Evolutionary conservation across 64 coral and sea anemone species (phyloP), one percentile per base, ranked within the genome.

Genomic region (Montipora capricornis): DNA sequence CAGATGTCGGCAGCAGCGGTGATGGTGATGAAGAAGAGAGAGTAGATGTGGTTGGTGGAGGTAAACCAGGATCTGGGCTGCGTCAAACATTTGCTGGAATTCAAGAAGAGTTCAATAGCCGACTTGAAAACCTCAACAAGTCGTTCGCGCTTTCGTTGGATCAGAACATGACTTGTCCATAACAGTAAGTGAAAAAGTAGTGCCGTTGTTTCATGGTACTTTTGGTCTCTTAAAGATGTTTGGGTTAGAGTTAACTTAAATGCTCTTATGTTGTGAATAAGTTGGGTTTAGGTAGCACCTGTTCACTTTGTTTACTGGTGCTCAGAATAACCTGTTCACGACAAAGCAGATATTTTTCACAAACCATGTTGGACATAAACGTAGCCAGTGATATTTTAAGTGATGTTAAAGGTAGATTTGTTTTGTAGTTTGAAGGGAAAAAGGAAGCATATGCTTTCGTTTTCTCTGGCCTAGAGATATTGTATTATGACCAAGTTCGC

Each of bases 81-180:
- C 90, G 69, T 0, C 80, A 94, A 67, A 98, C 89, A 5, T 88
- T 98, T 5, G 94, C 82, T 1, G 96, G 96, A 37, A 98, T 98
- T 59, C 93, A 98, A 19, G 93, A 93, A 45, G 96, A 98, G 20
- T 98, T 98, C 47, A 92, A 90, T 4, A 98, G 92, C 73, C 89
- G 96, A 50, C 60, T 98, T 24, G 89, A 98, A 61, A 92, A 89
- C 47, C 83, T 98, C 19, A 93, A 98, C 57, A 87, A 83, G 76
- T 98, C 93, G 3, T 98, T 98, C n/a, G 83, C 89, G 5, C 74
- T 82, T 68, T 98, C 96, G 1, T 84, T 98, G 24, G 96, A 86
- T 73, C 82, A 86, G 6, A 86, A 86, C 19, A 73, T 86, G 82
- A 86, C 82, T 71, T 71, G 64, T 5, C 82, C 82, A 20, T 71